Evolutionary conservation across 2,113 vertebrate species (phyloP), one percentile per base, ranked within the genome.

Genomic region (Cercopithecus mona): DNA sequence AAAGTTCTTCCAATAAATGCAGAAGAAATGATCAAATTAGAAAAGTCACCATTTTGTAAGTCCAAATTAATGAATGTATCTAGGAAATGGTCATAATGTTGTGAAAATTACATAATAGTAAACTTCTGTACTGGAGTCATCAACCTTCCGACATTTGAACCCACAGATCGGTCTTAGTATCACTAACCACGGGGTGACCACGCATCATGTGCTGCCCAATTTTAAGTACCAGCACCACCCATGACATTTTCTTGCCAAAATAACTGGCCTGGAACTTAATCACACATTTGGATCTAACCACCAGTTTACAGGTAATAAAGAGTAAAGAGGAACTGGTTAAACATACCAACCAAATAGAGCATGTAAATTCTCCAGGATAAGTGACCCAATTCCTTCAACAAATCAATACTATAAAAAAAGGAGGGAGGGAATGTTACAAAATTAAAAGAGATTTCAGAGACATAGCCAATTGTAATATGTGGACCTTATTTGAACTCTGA

Each of bases 1-100:
- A 83, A 73, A 95, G 14, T 72, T 88, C 61, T 93, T 55, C 61
- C 59, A 91, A 91, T 72, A 92, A 93, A 96, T 38, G 17, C 9
- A 91, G 40, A 97, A 86, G 55, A 91, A 95, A 93, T 68, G 17
- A 55, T 59, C 25, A 9, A 52, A 76, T 91, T 40, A 83, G 83
- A 64, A 94, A 89, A 75, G 45, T 66, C 45, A 94, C 20, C 55
- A 79, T 79, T 79, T 57, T 66, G 0, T 38, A 92, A 88, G 61
- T 75, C 35, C n/a, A 93, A 57, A 88, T 93, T 88, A 91, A 82
- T 59, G 72, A 88, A n/a, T 12, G 8, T 23, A 83, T 30, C 59
- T 79, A 88, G 16, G 32, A 88, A 93, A 64, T n/a, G 25, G 81
- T 61, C 8, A 38, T 32, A 86, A 89, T 79, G 76, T 61, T 93